Base-by-base conservation (phyloP, 37 sponge, comb jelly and placozoan genomes). In the Lycopodina hypogea region DNA sequence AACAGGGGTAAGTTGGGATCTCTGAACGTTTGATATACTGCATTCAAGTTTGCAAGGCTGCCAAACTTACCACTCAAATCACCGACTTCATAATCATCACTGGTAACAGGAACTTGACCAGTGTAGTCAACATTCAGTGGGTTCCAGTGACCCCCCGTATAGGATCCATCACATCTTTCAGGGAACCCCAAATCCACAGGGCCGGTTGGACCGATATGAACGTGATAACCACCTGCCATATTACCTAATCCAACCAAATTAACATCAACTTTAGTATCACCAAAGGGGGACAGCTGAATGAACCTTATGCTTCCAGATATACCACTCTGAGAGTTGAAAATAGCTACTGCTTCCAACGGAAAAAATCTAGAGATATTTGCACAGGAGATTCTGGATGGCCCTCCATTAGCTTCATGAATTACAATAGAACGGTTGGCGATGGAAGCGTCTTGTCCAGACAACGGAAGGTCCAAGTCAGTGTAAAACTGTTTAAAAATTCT, bases 51-150 rank as follows among this genome's bases (percentile, higher is more conserved):
- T 2, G 58, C 19, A 26, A 92, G 75, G 32, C 53, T 23, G 3
- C 83, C 87, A 89, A 86, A 84, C 68, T 90, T 93, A 18, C 88
- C 90, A 83, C 88, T 90, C 40, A 93, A 68, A 75, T 93, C 87
- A 50, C 94, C 94, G 11, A 90, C 65, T 37, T 82, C 80, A 68
- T 86, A 93, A 0, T 72, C 34, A 53, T 93, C 93, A 69, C 76
- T 68, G 3, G 93, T 93, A 28, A 55, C 30, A 29, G 60, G 60
- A n/a, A 75, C 68, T 3, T 42, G 34, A 3, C 17, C 22, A 1
- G 9, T 45, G 69, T 70, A 69, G 2, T 15, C 72, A 14, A 74
- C 83, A 48, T 68, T 67, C 55, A 63, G 48, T 36, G 91, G 91
- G 72, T 90, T 82, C 74, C 76, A 90, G 40, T 83, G 83, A 14